phyloP scores from a whole-genome alignment of 2,113 vertebrate species.

The Trematocara marginatum region DNA sequence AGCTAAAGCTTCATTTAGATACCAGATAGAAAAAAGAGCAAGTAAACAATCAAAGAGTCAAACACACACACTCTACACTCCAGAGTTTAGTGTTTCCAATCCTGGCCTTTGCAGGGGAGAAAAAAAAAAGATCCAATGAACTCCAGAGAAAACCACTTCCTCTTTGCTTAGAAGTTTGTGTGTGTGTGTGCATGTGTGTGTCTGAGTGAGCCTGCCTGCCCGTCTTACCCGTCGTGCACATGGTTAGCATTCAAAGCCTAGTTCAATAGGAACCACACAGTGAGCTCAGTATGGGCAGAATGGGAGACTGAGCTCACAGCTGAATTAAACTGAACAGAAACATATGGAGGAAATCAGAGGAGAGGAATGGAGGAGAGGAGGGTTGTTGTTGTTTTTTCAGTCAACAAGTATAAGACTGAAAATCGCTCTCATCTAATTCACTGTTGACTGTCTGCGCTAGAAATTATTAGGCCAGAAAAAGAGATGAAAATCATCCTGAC shows the following conservation, averaged over 20 bases:
- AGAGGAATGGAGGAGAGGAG: not conserved
- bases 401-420: not conserved
- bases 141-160: slow-evolving; percentile 60
- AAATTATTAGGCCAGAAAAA: slow-evolving; percentile 14
- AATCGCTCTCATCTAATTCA: slow-evolving; percentile 4
- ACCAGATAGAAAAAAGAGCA: not conserved
- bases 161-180: slow-evolving; percentile 18
- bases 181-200: not conserved
- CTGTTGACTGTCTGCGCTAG: not conserved
- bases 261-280: slow-evolving; percentile 63
- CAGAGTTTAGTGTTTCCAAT: slow-evolving; percentile 14
- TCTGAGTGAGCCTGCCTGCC: slow-evolving; percentile 17
- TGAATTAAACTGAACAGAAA: slow-evolving; percentile 49
- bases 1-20: not conserved
- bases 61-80: not conserved
- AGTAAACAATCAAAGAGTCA: not conserved
- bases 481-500: slow-evolving; percentile 34
- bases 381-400: not conserved
- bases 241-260: slow-evolving; percentile 61
- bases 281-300: slow-evolving; percentile 39
- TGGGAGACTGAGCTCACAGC: slow-evolving; percentile 36
- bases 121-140: slow-evolving; percentile 43
- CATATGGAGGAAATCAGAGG: slow-evolving; percentile 22
- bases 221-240: slow-evolving; percentile 50
- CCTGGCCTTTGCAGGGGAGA: slow-evolving; percentile 32